Evolutionary conservation across 2,888 invertebrate species (phyloP).

Genomic region (Silvanus unidentatus): DNA sequence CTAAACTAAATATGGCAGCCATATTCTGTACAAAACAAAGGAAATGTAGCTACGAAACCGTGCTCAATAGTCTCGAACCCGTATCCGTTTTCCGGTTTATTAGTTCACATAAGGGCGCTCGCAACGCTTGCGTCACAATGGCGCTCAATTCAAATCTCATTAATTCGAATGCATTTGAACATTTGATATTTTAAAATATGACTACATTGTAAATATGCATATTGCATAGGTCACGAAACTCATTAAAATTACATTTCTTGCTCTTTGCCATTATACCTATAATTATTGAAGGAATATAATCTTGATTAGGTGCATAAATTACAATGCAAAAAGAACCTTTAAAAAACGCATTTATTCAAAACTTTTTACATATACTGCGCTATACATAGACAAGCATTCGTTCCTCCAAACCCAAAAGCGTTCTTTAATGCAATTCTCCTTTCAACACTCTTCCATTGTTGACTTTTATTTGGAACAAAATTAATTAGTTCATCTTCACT

Average conservation of each 20-base stretch:
- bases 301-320: too few relatives aligned
- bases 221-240: too few relatives aligned
- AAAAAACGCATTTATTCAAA: too few relatives aligned
- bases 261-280: too few relatives aligned
- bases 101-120: not conserved
- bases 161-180: too few relatives aligned
- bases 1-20: constrained; percentile 81
- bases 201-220: too few relatives aligned
- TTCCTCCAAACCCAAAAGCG: constrained; percentile 98
- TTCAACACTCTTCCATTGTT: constrained; percentile 52
- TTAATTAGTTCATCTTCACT: constrained; percentile 60
- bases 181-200: too few relatives aligned
- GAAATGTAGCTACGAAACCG: constrained; percentile 47
- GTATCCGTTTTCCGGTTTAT: constrained; percentile 39
- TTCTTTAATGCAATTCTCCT: constrained; percentile 78
- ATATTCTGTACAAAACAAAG: constrained; percentile 78
- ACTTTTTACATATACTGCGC: constrained; percentile 38
- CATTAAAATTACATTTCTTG: too few relatives aligned
- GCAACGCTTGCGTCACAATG: not conserved
- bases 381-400: constrained; percentile 84
- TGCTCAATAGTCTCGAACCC: constrained; percentile 44
- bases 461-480: constrained; percentile 57
- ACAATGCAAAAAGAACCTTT: too few relatives aligned
- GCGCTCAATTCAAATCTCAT: too few relatives aligned
- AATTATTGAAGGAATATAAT: too few relatives aligned